These are phyloP conservation scores for Struthidea cinerea DNA, from an alignment of 2,113 vertebrate species.

Conservation along the genomic window DNA sequence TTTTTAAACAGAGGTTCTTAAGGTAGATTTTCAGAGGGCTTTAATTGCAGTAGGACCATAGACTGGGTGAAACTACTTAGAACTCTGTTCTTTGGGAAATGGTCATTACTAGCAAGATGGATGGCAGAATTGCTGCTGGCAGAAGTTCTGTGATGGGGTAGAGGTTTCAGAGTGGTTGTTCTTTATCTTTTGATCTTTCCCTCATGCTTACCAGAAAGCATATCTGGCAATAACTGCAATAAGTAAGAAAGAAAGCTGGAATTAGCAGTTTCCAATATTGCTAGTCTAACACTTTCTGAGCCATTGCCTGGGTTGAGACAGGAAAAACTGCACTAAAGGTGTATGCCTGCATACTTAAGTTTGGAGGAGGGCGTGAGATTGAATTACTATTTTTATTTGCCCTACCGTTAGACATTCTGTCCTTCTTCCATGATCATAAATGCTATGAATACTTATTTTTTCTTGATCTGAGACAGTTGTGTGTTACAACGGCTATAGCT, in stretches of 20 bases:
- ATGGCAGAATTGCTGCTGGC: not conserved
- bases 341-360: not conserved
- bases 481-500: not conserved
- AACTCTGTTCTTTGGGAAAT: not conserved
- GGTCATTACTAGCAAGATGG: accelerated
- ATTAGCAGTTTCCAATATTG: not conserved
- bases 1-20: not conserved
- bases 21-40: not conserved
- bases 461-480: not conserved
- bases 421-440: not conserved
- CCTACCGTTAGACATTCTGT: not conserved
- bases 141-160: not conserved
- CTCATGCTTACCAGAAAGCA: not conserved
- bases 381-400: not conserved
- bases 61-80: not conserved
- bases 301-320: not conserved
- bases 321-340: not conserved
- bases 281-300: not conserved
- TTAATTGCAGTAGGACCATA: not conserved
- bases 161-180: not conserved
- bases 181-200: not conserved
- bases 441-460: not conserved
- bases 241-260: not conserved
- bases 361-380: not conserved
- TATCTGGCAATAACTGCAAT: not conserved